Conservation (phyloP, 2,888 invertebrate genomes). For the Meloe dianella region DNA sequence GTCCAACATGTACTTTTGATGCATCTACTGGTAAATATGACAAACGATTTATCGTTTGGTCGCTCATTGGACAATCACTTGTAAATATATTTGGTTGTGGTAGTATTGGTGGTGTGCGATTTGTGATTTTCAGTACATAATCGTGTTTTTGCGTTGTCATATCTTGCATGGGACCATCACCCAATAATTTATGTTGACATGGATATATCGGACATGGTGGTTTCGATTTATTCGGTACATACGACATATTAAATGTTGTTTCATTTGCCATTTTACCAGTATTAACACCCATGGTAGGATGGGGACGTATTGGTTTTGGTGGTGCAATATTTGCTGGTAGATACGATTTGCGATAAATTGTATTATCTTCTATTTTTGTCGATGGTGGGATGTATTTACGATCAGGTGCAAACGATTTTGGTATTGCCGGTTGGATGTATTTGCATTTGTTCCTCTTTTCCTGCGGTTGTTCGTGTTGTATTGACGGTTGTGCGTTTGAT, state of each 20-base stretch:
- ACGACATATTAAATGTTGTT: slow-evolving; percentile 66
- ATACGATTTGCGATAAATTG: slow-evolving; percentile 72
- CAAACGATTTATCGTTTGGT: slow-evolving; percentile 65
- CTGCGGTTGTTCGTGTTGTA: slow-evolving; percentile 24
- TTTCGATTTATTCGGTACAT: slow-evolving; percentile 63
- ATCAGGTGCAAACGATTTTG: slow-evolving; percentile 65
- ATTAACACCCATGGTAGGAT: slow-evolving; percentile 57
- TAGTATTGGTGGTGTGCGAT: slow-evolving; percentile 58
- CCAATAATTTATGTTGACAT: slow-evolving; percentile 67
- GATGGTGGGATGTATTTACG: slow-evolving; percentile 65
- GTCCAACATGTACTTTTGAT: slow-evolving; percentile 50
- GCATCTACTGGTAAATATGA: slow-evolving; percentile 62
- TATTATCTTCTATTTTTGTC: slow-evolving; percentile 66
- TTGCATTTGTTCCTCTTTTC: slow-evolving; percentile 48
- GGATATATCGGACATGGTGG: slow-evolving; percentile 67
- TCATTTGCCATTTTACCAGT: slow-evolving; percentile 59
- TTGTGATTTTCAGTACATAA: slow-evolving; percentile 69
- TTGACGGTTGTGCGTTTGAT: no score
- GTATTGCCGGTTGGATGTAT: slow-evolving; percentile 65
- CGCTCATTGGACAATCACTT: slow-evolving; percentile 58
- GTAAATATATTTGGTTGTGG: slow-evolving; percentile 53
- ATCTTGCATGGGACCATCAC: slow-evolving; percentile 72
- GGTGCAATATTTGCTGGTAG: slow-evolving; percentile 60
- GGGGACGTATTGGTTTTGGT: slow-evolving; percentile 53
- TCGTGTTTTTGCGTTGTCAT: slow-evolving; percentile 77